Evolutionary conservation across 2,113 vertebrate genomes (phyloP).

Genomic region (Onychorhynchus coronatus): DNA sequence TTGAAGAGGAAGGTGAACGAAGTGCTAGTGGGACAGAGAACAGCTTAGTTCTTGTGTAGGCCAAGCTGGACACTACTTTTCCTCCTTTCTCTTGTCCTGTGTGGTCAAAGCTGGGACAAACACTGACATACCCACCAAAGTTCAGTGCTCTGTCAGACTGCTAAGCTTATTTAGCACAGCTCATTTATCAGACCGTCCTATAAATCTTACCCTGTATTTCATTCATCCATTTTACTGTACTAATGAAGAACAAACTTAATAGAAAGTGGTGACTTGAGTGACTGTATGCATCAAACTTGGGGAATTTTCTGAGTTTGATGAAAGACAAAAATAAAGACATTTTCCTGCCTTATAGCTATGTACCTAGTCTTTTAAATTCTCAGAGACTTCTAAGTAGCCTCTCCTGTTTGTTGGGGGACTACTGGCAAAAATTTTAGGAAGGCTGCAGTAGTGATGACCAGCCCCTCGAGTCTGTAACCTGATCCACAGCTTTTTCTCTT

Average conservation of each 20-base stretch:
- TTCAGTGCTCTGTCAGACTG: background rate
- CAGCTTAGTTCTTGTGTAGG: background rate
- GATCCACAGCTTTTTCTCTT: constrained; percentile 51
- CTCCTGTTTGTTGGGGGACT: background rate
- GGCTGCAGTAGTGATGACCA: background rate
- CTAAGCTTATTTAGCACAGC: background rate
- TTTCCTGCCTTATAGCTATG: background rate
- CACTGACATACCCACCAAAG: background rate
- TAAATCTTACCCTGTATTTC: background rate
- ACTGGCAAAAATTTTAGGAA: background rate
- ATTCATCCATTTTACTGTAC: background rate
- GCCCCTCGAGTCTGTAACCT: constrained; percentile 25
- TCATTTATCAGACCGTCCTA: accelerated
- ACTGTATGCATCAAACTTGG: background rate
- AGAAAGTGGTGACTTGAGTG: background rate
- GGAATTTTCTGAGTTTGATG: constrained; percentile 7
- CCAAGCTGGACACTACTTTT: background rate
- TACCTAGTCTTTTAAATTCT: background rate
- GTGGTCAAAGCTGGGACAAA: background rate
- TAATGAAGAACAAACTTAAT: background rate
- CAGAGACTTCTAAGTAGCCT: background rate
- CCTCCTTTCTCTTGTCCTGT: background rate
- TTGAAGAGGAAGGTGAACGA: background rate
- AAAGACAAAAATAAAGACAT: background rate
- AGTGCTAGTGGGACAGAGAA: background rate